These are phyloP conservation scores for Acipenser oxyrinchus DNA, from an alignment of 2,797 vertebrate species.

Conservation along the genomic window DNA sequence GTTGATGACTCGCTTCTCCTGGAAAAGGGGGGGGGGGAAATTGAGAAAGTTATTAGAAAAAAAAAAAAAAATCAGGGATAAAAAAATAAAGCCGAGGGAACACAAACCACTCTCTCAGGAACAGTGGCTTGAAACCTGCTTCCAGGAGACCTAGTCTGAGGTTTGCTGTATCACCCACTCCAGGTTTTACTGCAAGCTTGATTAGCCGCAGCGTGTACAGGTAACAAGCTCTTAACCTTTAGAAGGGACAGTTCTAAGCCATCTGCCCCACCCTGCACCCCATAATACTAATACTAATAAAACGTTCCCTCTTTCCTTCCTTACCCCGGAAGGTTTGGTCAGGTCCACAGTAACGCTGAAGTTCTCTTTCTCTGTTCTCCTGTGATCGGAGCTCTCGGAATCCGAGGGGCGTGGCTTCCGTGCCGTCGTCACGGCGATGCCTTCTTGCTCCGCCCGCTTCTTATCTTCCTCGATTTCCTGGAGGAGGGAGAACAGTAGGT, in stretches of 20 bases:
- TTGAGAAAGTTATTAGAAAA: no score
- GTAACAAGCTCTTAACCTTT: no score
- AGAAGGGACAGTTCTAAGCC: no score
- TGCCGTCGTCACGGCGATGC: slow-evolving; percentile 70
- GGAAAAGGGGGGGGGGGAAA: slow-evolving; percentile 11
- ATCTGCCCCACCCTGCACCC: no score
- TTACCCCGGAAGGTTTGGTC: slow-evolving; percentile 49
- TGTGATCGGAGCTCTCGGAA: slow-evolving; percentile 42
- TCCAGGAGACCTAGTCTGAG: no score
- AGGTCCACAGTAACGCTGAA: slow-evolving; percentile 59
- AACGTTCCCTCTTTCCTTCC: background rate
- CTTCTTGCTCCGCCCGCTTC: slow-evolving; percentile 78
- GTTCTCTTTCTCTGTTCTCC: slow-evolving; percentile 65
- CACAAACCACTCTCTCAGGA: background rate
- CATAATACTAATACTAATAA: no score
- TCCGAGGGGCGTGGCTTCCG: slow-evolving; percentile 61
- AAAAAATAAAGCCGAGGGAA: background rate
- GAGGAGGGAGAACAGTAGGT: background rate
- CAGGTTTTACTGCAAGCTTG: no score
- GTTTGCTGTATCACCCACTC: no score
- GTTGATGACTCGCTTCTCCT: slow-evolving; percentile 65
- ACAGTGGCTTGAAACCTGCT: no score
- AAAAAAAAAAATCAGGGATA: background rate
- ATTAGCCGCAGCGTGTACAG: no score
- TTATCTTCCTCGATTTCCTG: slow-evolving; percentile 89